Base-by-base conservation (phyloP, 2,797 vertebrate species). In the Distichodus sexfasciatus region DNA sequence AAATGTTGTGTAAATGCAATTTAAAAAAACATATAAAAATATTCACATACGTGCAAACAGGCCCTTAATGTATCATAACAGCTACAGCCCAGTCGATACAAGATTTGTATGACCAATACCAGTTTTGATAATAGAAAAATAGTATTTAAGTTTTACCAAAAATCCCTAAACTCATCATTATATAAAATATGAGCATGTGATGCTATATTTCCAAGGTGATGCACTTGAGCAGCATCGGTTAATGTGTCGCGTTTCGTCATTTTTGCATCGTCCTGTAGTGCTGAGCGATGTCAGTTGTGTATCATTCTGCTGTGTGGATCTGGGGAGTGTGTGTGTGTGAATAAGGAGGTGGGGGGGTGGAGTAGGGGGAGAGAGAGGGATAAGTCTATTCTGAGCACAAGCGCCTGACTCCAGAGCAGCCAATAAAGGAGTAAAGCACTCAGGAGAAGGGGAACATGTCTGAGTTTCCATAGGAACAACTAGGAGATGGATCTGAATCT, bases 361-460 rank as follows among this genome's bases (percentile, higher is more conserved):
- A n/a, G 17, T 8, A 23, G 17, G 10, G 10, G n/a, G 21, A 5
- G 14, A 10, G 47, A 69, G 65, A 63, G 29, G 57, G 59, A 70
- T 75, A 53, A 66, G 61, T 77, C 72, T 80, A 73, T 80, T 77
- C 75, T 64, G 53, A 75, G 72, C 33, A 5, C 35, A 21, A 38
- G 62, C 57, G 63, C 53, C 58, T 60, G 75, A 77, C 78, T 72
- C 69, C 62, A 35, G 59, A 68, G 63, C 72, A 62, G 48, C 66
- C 70, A 77, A 80, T 80, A 80, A 80, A 73, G 66, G 48, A 77
- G 73, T 76, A 67, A 77, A 73, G 67, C 40, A 55, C 71, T 66
- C 69, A 66, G 69, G 66, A 66, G 57, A 55, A 55, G 44, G 59
- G 72, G 59, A 77, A 80, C 60, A 61, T 54, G 48, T 54, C 67